A percentile compares a stretch with the other conserved stretches of the same genome.
These are phyloP conservation scores for Eolophus roseicapilla DNA, from an alignment of 2,113 vertebrate species.

Conservation along the genomic window DNA sequence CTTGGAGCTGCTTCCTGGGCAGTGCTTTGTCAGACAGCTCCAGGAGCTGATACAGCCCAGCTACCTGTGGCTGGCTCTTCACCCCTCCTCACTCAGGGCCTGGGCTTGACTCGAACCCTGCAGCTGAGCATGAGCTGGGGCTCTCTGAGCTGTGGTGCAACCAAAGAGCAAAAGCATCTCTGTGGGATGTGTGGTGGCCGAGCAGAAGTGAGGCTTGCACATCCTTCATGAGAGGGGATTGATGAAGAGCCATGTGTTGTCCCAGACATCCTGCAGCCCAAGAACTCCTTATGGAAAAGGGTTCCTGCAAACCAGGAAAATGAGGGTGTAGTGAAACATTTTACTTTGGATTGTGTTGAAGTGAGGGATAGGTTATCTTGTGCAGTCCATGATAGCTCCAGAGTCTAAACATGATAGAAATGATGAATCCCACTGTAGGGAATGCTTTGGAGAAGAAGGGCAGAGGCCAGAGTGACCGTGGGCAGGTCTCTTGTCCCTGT, in stretches of 20 bases:
- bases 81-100: accelerated
- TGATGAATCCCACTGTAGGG: background rate
- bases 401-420: background rate
- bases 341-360: background rate
- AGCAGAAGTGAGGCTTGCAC: background rate
- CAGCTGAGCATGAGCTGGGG: background rate
- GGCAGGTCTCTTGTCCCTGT: background rate
- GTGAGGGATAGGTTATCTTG: background rate
- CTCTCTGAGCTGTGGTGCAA: accelerated
- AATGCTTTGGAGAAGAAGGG: background rate
- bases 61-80: background rate
- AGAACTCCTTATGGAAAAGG: background rate
- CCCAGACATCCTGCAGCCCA: background rate
- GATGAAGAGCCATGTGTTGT: background rate
- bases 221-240: background rate
- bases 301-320: background rate
- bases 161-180: background rate
- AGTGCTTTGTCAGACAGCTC: background rate
- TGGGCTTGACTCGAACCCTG: background rate
- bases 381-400: background rate
- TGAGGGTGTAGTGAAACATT: background rate
- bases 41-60: background rate
- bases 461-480: background rate
- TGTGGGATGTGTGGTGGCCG: background rate
- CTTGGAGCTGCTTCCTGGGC: background rate